phyloP scores from a whole-genome alignment of 2,888 invertebrate species.

The Chromoteleia sp. region DNA sequence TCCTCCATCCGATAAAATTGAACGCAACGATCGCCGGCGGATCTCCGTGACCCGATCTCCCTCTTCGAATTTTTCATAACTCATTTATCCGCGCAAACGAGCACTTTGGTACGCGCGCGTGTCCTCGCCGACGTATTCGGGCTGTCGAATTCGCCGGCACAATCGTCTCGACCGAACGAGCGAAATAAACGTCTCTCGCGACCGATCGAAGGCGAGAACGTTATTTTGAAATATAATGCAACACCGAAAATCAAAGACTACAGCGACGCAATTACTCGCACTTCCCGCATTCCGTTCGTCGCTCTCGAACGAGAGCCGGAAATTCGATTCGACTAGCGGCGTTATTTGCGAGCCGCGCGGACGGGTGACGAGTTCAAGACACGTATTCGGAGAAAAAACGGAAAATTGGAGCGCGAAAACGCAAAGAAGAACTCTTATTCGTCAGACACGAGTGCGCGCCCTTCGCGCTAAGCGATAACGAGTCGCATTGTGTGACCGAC shows the following conservation, averaged over 20 bases:
- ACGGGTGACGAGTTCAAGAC: slow-evolving; percentile 59
- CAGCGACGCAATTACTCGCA: slow-evolving; percentile 51
- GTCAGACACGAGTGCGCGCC: slow-evolving; percentile 45
- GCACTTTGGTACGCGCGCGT: slow-evolving; percentile 43
- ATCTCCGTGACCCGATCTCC: slow-evolving; percentile 4
- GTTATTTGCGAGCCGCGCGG: slow-evolving; percentile 69
- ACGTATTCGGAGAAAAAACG: slow-evolving; percentile 52
- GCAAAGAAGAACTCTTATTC: slow-evolving; percentile 21
- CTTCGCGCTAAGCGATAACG: slow-evolving; percentile 71
- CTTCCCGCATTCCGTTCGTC: slow-evolving; percentile 51
- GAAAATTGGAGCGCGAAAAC: slow-evolving; percentile 48
- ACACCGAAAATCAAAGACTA: slow-evolving; percentile 29
- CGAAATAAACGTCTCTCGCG: slow-evolving; percentile 49
- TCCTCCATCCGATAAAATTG: no score
- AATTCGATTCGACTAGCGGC: slow-evolving; percentile 74
- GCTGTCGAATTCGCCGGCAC: slow-evolving; percentile 43
- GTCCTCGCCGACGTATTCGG: slow-evolving; percentile 34
- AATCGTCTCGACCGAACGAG: slow-evolving; percentile 51
- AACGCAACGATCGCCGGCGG: no score
- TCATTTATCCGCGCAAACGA: slow-evolving; percentile 43
- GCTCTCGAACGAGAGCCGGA: slow-evolving; percentile 68
- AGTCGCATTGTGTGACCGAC: slow-evolving; percentile 73
- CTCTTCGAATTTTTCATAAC: slow-evolving; percentile 28
- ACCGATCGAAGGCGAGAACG: slow-evolving; percentile 25
- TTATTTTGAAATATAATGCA: slow-evolving; percentile 59